Percentiles rank a stretch among this genome's conserved stretches.
Conservation (phyloP, 2,113 vertebrate species). For the Herpetotheres cachinnans region DNA sequence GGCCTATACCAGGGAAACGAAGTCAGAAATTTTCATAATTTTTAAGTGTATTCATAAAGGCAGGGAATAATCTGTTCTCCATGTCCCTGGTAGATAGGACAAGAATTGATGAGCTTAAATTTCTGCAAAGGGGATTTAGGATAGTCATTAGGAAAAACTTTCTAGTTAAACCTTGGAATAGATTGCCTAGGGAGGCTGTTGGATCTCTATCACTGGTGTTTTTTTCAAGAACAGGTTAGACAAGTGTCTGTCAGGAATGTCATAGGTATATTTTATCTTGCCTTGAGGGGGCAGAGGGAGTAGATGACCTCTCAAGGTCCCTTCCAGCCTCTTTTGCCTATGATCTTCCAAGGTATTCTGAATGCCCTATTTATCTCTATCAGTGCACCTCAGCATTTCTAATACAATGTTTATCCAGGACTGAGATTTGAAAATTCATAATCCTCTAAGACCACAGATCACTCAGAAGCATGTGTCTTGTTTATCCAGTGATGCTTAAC, state of each 20-base stretch:
- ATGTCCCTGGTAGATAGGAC: background rate
- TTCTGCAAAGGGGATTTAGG: slow-evolving; percentile 32
- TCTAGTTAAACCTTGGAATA: background rate
- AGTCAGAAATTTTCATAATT: slow-evolving; percentile 26
- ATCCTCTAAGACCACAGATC: background rate
- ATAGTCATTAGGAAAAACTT: slow-evolving; percentile 37
- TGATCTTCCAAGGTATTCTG: background rate
- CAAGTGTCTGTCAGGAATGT: background rate
- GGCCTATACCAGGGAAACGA: background rate
- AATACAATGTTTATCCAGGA: background rate
- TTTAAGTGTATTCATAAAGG: background rate
- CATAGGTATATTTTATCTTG: background rate
- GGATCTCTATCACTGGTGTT: background rate
- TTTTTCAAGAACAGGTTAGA: slow-evolving; percentile 24
- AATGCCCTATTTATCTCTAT: background rate
- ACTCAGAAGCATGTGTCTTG: background rate
- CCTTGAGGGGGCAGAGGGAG: background rate
- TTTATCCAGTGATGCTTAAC: background rate
- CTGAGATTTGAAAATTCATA: background rate
- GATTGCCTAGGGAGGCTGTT: background rate
- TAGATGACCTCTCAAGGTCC: background rate
- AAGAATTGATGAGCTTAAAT: slow-evolving; percentile 35
- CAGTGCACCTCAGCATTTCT: background rate
- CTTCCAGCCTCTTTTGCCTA: background rate
- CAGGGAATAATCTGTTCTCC: slow-evolving; percentile 3